Conservation (phyloP, 2,888 invertebrate species). For the Pomacea canaliculata region DNA sequence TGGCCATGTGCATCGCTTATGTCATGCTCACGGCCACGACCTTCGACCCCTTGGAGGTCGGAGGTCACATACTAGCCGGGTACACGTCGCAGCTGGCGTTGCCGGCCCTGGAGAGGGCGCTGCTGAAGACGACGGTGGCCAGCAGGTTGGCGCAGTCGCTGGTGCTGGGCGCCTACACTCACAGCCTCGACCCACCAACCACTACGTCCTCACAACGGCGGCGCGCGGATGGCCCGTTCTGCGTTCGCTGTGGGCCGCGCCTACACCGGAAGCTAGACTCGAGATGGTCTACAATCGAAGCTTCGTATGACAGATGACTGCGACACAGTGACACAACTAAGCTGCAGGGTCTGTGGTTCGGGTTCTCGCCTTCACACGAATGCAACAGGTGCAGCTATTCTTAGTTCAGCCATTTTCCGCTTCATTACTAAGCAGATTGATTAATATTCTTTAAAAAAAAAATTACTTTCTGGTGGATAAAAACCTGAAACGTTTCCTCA, state of each 20-base stretch:
- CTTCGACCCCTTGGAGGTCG: constrained; percentile 66
- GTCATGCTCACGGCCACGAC: constrained; percentile 79
- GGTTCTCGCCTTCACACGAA: no score
- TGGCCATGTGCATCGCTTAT: constrained; percentile 86
- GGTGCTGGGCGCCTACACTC: constrained; percentile 84
- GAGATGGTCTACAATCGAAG: constrained; percentile 27
- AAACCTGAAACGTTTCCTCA: no score
- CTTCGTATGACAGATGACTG: background rate
- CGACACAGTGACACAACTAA: background rate
- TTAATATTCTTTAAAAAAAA: no score
- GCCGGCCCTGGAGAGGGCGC: constrained; percentile 76
- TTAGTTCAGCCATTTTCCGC: no score
- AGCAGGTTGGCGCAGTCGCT: constrained; percentile 87
- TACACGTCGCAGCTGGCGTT: constrained; percentile 75
- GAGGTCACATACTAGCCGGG: constrained; percentile 81
- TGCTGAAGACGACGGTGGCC: constrained; percentile 81
- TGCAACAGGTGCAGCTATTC: no score
- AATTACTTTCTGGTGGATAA: no score
- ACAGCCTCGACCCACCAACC: constrained; percentile 81
- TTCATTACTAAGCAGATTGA: no score
- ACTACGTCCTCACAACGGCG: constrained; percentile 80
- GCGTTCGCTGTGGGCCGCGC: constrained; percentile 48
- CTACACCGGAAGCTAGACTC: constrained; percentile 33
- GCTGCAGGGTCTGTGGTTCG: no score
- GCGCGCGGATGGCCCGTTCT: constrained; percentile 59